These are phyloP conservation scores for Melinopterus prodromus DNA, from an alignment of 2,888 invertebrate genomes.

Conservation along the genomic window DNA sequence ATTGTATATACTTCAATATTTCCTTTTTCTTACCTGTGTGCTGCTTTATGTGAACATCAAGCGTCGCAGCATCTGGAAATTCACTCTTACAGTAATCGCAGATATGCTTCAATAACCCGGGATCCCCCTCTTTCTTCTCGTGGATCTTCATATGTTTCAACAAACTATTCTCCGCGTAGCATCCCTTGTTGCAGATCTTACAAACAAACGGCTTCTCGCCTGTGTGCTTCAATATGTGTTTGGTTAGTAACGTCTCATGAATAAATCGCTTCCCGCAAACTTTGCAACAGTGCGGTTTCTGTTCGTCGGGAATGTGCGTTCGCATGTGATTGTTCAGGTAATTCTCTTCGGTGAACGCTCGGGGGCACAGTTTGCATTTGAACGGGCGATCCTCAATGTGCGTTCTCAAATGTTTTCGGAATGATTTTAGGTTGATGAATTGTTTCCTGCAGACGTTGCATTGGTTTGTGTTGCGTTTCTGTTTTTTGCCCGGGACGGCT, in stretches of 20 bases:
- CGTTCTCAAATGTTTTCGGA: conserved; percentile 60
- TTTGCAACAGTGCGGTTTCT: conserved; percentile 62
- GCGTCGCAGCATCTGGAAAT: conserved; percentile 55
- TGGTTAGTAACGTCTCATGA: conserved; percentile 59
- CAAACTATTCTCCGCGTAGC: conserved; percentile 60
- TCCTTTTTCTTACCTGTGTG: conserved; percentile 50
- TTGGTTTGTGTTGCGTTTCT: conserved; percentile 55
- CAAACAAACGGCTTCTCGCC: conserved; percentile 63
- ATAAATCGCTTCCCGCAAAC: conserved; percentile 62
- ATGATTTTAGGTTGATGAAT: conserved; percentile 60
- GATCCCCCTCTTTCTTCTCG: conserved; percentile 61
- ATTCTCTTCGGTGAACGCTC: conserved; percentile 60
- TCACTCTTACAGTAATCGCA: conserved; percentile 61
- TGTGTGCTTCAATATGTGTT: conserved; percentile 61
- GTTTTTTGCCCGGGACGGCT: conserved; percentile 46
- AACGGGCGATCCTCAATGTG: conserved; percentile 61
- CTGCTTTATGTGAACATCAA: conserved; percentile 60
- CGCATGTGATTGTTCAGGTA: conserved; percentile 61
- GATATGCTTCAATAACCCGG: conserved; percentile 59
- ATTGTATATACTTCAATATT: too few species aligned
- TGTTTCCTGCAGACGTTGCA: conserved; percentile 61
- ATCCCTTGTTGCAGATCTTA: conserved; percentile 59
- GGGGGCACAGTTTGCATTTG: conserved; percentile 58
- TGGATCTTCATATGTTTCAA: conserved; percentile 62
- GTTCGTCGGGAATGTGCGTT: conserved; percentile 58